Evolutionary conservation across 2,797 vertebrate species (phyloP), one percentile per base, ranked within the genome.

Genomic region (Sebastes vulpes): DNA sequence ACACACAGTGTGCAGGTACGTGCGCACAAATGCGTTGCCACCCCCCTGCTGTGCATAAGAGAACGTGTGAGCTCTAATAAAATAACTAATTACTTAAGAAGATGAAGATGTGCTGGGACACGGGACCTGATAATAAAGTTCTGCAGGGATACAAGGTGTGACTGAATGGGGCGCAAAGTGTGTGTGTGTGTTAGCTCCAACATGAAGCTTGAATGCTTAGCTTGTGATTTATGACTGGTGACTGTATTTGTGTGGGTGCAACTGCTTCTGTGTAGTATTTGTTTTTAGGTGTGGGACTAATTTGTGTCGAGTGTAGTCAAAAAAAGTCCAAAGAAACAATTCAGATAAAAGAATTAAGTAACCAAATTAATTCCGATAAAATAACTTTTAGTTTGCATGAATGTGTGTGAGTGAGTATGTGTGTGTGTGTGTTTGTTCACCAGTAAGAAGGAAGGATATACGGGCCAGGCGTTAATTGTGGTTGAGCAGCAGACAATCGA

Each of bases 31-130:
- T 32, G 48, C 65, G 16, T 31, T 14, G 25, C 75, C 76, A 42
- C 67, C 83, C 65, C 65, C 80, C 66, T 46, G 69, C 65, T 46
- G 79, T 52, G 60, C 69, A 59, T 66, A 12, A 42, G 74, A 83
- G 66, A 82, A 83, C 65, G 82, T 83, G 84, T 82, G 84, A 88
- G 77, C 63, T 25, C 65, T 82, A 83, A 84, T 85, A 86, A 83
- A 78, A 89, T 86, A 89, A 87, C 69, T 84, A 87, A 92, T 95
- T 93, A 92, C 85, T 92, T 94, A 90, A 90, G 85, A 84, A 89
- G 88, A 90, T 90, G 84, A 82, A 86, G 75, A 89, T 74, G 74
- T 90, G 72, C 84, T 69, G 78, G 75, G 81, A 81, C 50, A 68
- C 26, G 10, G 48, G 60, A 80, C 26, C 69, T 56, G 72, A 80